Evolutionary conservation across 92 coral and sea anemone genomes (phyloP), one percentile per base, ranked within the genome.

Genomic region (Porites cylindrica): DNA sequence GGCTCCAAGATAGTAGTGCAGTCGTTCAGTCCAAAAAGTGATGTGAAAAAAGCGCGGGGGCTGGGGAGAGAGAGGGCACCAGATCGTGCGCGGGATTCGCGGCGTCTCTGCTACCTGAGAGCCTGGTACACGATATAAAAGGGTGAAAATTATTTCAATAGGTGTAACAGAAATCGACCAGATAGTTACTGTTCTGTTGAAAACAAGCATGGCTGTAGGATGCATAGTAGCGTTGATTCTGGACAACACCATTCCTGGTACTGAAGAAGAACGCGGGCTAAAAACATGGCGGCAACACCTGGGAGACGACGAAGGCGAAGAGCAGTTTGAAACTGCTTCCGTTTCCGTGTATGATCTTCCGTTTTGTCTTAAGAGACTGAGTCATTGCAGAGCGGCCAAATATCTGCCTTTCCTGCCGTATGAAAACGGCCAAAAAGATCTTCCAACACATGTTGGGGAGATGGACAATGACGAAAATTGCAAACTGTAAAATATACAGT

Each of bases 221-320:
- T 96, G 98, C 1, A 54, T 94, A 19, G 82, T 87, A 70, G 98
- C 96, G 19, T 88, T 96, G 66, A 65, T 96, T n/a, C 87, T 96
- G 81, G 99, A 96, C 88, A 96, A 96, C 88, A 90, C 96, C 73
- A 92, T 96, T 64, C 99, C 99, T 63, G 99, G 99, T 0, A 95
- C 99, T 18, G 65, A 81, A 7, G 83, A 95, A 79, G 99, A 96
- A 82, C 96, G 99, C 14, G 99, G 99, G 10, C 78, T 96, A 65
- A 69, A 86, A 79, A 89, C 93, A 53, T 96, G 99, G 99, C 92
- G 93, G 24, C 83, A 89, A 51, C 68, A 87, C 59, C 82, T 82
- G 43, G 79, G 61, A 77, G 86, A 85, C 38, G 86, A 85, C 24
- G 87, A 91, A 10, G 53, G 73, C 16, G 86, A 79, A 10, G 86